Percentiles rank a stretch among this genome's conserved stretches.
Conservation (phyloP, 2,113 vertebrate species). For the Xerus inauris region DNA sequence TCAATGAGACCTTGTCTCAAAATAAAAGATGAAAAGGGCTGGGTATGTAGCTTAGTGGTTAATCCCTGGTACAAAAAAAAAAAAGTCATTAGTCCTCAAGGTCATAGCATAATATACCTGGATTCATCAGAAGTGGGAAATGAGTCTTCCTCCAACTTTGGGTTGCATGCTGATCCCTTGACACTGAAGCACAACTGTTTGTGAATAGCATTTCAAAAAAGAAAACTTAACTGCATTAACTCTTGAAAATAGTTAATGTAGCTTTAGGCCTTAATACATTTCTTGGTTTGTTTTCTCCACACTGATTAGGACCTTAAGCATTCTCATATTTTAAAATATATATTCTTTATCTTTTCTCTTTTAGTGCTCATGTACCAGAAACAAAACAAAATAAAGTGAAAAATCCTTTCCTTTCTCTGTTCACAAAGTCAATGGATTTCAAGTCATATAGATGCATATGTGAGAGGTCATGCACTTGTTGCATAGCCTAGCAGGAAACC, state of each 20-base stretch:
- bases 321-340: background rate
- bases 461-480: background rate
- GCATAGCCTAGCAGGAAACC: background rate
- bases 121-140: background rate
- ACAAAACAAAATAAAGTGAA: background rate
- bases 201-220: background rate
- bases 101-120: background rate
- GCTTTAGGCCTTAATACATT: background rate
- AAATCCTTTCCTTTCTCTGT: background rate
- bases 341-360: slow-evolving; percentile 10
- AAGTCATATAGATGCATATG: background rate
- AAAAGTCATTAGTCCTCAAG: background rate
- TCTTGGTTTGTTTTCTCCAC: background rate
- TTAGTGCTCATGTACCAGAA: background rate
- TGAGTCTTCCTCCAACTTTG: background rate
- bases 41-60: too few relatives aligned
- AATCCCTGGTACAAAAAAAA: too few relatives aligned
- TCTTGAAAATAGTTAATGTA: background rate
- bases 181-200: background rate
- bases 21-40: too few relatives aligned
- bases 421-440: background rate
- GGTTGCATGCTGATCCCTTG: background rate
- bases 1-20: too few relatives aligned
- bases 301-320: background rate
- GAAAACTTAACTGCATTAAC: too few relatives aligned